These are phyloP conservation scores for Camponotus pennsylvanicus DNA, from an alignment of 1,140 invertebrate genomes.

Conservation along the genomic window DNA sequence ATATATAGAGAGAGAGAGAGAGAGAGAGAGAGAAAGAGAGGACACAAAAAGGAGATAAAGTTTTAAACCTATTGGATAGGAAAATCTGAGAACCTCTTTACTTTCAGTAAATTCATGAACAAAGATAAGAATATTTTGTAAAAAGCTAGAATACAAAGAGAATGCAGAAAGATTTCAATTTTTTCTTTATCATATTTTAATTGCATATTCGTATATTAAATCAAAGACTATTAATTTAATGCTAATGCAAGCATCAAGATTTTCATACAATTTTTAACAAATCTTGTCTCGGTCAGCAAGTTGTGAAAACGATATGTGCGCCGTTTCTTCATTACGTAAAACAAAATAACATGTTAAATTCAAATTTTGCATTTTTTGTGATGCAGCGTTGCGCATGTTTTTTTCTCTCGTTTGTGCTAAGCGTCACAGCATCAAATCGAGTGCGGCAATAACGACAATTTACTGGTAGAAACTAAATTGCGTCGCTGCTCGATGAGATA, in stretches of 20 bases:
- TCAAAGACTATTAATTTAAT: slow-evolving; percentile 20
- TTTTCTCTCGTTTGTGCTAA: slow-evolving; percentile 32
- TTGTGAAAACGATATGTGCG: not conserved
- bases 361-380: slow-evolving; percentile 54
- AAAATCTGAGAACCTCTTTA: slow-evolving; percentile 8
- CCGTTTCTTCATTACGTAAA: not conserved
- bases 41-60: slow-evolving; percentile 30
- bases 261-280: not conserved
- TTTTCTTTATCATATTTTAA: not conserved
- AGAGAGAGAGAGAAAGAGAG: too few relatives aligned
- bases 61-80: slow-evolving; percentile 45
- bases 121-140: slow-evolving; percentile 49
- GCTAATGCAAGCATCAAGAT: not conserved
- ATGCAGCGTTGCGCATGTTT: not conserved
- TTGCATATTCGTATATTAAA: not conserved
- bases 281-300: not conserved
- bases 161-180: not conserved
- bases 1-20: too few relatives aligned
- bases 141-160: slow-evolving; percentile 35
- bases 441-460: slow-evolving; percentile 69
- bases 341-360: slow-evolving; percentile 59
- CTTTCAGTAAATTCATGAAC: slow-evolving; percentile 38
- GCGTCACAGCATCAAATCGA: slow-evolving; percentile 70
- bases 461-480: slow-evolving; percentile 71
- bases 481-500: slow-evolving; percentile 60